These are phyloP conservation scores for Eupsilia transversa DNA, from an alignment of 2,888 invertebrate species.

Conservation along the genomic window DNA sequence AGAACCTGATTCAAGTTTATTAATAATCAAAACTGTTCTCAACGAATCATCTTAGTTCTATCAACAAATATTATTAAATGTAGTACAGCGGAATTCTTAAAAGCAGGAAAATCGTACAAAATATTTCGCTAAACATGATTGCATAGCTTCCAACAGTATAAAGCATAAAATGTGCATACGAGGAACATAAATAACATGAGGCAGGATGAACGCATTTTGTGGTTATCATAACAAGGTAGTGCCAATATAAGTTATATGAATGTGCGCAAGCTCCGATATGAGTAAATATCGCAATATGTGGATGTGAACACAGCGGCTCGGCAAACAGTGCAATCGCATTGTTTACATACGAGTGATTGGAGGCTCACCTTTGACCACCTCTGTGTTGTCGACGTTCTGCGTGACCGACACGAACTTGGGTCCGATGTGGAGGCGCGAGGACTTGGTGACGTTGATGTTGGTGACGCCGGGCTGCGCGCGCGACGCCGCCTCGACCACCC, in stretches of 20 bases:
- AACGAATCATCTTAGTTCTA: constrained; percentile 36
- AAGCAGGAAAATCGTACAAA: constrained; percentile 62
- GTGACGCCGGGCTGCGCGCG: constrained; percentile 72
- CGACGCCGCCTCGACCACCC: constrained; percentile 65
- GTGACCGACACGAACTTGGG: constrained; percentile 84
- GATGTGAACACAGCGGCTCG: constrained; percentile 41
- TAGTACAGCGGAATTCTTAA: constrained; percentile 5
- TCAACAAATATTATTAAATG: constrained; percentile 37
- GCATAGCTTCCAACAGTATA: constrained; percentile 51
- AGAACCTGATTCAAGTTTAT: constrained; percentile 20
- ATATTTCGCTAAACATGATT: constrained; percentile 57
- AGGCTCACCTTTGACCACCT: constrained; percentile 85
- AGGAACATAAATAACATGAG: constrained; percentile 13
- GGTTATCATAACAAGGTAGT: constrained; percentile 55
- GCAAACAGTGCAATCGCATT: constrained; percentile 52
- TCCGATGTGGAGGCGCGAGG: constrained; percentile 82
- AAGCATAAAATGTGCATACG: constrained; percentile 35
- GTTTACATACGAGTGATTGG: constrained; percentile 55
- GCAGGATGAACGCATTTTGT: constrained; percentile 41
- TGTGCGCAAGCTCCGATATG: constrained; percentile 61
- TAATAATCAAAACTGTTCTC: constrained; percentile 30
- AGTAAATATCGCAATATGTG: constrained; percentile 55
- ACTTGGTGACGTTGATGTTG: constrained; percentile 80
- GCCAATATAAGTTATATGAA: constrained; percentile 43
- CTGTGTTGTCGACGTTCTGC: constrained; percentile 83